Evolutionary conservation across 2,113 vertebrate genomes (phyloP), one percentile per base, ranked within the genome.

Genomic region (Syngnathus floridae): DNA sequence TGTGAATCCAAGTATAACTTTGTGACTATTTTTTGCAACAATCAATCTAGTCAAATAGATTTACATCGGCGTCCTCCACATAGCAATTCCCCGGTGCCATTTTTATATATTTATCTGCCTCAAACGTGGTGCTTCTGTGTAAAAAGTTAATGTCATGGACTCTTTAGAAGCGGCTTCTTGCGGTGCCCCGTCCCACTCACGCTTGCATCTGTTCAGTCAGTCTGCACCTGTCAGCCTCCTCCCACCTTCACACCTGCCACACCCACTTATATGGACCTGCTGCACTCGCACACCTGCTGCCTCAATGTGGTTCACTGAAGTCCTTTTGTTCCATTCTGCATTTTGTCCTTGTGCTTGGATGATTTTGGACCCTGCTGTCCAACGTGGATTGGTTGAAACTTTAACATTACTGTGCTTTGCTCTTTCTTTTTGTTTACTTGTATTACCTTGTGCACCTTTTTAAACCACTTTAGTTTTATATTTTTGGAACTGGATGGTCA

Each of bases 171-270:
- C 7, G 16, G 13, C 40, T 14, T 14, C 38, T 59, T 37, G 19
- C n/a, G 17, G 17, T 36, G 16, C 8, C 35, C 31, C 16, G 3
- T 60, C 54, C 54, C 21, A 61, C 59, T 61, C 38, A 14, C 5
- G 31, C 22, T 26, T 41, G 37, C 59, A 61, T 61, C 59, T 43
- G 37, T 60, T 60, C 37, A 40, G 58, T 40, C 7, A 2, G 19
- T 60, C 58, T 13, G 58, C 37, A 60, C 9, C 58, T 40, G 58
- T 40, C 37, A 41, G 58, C 38, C 40, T 43, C 59, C 59, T 61
- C 59, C 40, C 40, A 61, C 40, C 38, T 26, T 26, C 59, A 61
- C 38, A 61, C 59, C 59, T 61, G 59, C 40, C 40, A 43, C 59
- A 16, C 59, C 59, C 59, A 61, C 59, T 43, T 1, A 26, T 26